These are phyloP conservation scores for Champsocephalus esox DNA, from an alignment of 2,797 vertebrate species.

Conservation along the genomic window DNA sequence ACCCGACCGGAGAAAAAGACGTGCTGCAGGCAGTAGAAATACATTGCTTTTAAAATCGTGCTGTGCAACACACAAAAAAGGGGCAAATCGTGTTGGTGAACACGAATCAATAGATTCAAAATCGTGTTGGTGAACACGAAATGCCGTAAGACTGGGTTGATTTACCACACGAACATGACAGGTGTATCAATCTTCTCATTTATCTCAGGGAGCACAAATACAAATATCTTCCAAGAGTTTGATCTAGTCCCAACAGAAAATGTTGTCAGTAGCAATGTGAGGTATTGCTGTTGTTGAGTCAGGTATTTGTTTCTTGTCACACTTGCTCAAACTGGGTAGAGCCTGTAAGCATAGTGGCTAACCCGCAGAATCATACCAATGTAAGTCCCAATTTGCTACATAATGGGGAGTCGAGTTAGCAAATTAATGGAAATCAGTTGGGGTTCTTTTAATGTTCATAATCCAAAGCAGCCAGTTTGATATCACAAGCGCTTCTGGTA, in stretches of 20 bases:
- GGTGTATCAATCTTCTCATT: background rate
- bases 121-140: no score
- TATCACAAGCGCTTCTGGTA: conserved; percentile 52
- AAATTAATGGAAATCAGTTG: conserved; percentile 45
- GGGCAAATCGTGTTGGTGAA: no score
- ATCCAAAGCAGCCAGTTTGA: conserved; percentile 23
- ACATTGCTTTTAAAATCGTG: no score
- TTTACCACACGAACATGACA: background rate
- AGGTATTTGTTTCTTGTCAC: background rate
- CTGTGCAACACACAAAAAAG: no score
- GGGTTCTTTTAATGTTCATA: conserved; percentile 63
- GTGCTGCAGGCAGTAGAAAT: no score
- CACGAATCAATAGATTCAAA: no score
- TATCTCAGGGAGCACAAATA: background rate
- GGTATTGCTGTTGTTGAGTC: background rate
- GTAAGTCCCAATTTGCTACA: conserved; percentile 46
- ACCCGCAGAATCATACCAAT: conserved; percentile 28
- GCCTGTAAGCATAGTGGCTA: conserved; percentile 22
- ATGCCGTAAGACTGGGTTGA: no score
- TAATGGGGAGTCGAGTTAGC: conserved; percentile 28
- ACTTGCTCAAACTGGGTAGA: background rate
- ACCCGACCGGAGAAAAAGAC: no score
- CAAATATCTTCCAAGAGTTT: background rate
- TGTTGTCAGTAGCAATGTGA: background rate
- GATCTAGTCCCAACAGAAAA: background rate